These are phyloP conservation scores for Pemphigus obesinymphae DNA, from an alignment of 1,140 invertebrate genomes.

Conservation along the genomic window DNA sequence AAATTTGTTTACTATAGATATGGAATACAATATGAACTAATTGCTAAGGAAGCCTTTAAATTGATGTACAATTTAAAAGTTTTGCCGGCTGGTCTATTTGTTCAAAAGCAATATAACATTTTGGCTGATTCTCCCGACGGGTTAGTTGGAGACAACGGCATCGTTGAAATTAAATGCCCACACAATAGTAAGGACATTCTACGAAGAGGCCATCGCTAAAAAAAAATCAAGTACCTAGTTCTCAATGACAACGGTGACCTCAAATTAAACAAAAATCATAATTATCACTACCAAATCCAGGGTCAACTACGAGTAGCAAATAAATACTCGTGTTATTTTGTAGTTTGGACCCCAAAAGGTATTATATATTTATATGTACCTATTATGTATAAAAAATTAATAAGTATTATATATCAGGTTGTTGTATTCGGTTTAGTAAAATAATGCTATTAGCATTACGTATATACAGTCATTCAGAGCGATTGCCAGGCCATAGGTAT, in stretches of 20 bases:
- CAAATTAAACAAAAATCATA: neutral
- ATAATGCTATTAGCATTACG: too few relatives aligned
- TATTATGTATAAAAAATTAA: neutral
- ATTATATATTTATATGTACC: too few relatives aligned
- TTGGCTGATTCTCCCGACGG: too few relatives aligned
- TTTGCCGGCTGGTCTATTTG: neutral
- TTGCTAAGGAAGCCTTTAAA: slow-evolving; percentile 7
- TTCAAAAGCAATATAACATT: neutral
- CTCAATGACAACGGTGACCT: neutral
- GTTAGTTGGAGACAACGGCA: too few relatives aligned
- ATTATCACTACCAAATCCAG: slow-evolving; percentile 4
- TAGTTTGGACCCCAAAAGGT: too few relatives aligned
- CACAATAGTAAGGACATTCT: too few relatives aligned
- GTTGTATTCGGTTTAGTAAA: too few relatives aligned
- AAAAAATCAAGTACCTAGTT: neutral
- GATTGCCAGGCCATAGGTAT: too few relatives aligned
- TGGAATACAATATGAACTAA: neutral
- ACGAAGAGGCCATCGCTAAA: neutral
- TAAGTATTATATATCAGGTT: neutral
- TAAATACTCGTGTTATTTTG: too few relatives aligned
- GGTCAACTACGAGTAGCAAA: too few relatives aligned
- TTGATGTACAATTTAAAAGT: neutral
- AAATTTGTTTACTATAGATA: neutral
- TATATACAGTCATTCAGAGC: too few relatives aligned
- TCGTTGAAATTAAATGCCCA: too few relatives aligned